A percentile compares a stretch with the other conserved stretches of the same genome.
Conservation (phyloP, 1,140 invertebrate genomes). For the Orius insidiosus region DNA sequence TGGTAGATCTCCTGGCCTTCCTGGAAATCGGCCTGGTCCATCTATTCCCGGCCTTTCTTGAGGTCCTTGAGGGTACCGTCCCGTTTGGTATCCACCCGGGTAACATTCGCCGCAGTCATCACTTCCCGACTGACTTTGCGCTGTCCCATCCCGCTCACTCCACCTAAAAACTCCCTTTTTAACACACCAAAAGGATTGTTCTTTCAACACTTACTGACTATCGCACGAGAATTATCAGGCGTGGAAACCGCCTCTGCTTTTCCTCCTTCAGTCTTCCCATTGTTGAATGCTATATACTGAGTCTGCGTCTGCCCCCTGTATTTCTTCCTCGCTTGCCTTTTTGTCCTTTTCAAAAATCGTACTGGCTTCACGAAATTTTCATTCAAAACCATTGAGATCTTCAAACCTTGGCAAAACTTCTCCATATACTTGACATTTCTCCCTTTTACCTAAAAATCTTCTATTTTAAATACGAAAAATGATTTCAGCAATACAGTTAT, state of each 20-base stretch:
- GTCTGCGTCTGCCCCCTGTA: constrained; percentile 61
- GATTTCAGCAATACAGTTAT: too few species aligned
- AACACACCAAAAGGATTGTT: neutral
- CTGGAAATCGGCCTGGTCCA: neutral
- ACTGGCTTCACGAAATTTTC: neutral
- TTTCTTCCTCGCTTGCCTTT: constrained; percentile 17
- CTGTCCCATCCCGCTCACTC: constrained; percentile 94
- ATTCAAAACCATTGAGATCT: too few species aligned
- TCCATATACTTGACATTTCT: too few species aligned
- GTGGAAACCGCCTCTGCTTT: constrained; percentile 61
- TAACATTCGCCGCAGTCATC: constrained; percentile 24
- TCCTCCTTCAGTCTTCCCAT: constrained; percentile 40
- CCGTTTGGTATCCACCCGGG: neutral
- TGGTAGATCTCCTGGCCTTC: constrained; percentile 2
- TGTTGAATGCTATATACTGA: constrained; percentile 49
- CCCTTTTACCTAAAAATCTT: too few species aligned
- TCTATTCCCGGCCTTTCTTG: constrained; percentile 1
- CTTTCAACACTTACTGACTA: constrained; percentile 48
- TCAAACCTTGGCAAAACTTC: too few species aligned
- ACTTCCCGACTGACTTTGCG: constrained; percentile 47
- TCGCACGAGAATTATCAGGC: constrained; percentile 46
- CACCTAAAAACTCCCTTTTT: constrained; percentile 42
- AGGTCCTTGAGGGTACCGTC: neutral
- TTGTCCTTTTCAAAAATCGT: neutral
- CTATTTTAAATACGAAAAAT: too few species aligned